Base-by-base conservation (phyloP, 2,113 vertebrate genomes). In the Amphilophus citrinellus region DNA sequence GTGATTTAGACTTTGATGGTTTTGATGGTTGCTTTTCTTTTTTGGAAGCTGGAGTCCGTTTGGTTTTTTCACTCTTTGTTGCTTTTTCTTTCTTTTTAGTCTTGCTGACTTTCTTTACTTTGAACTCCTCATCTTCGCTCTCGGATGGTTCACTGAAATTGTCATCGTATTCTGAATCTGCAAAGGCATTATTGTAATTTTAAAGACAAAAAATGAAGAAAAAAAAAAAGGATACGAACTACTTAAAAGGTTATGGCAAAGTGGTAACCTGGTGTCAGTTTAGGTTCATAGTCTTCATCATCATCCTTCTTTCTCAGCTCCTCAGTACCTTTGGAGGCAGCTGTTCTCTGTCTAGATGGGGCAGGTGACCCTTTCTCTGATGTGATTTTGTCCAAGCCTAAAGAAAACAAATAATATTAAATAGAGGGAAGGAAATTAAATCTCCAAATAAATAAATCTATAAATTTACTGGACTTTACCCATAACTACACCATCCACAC, bases 41-140 rank as follows among this genome's bases (percentile, higher is more conserved):
- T 88, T 93, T 96, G 50, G 77, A 50, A 10, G 68, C 56, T 1
- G 76, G 44, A n/a, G 80, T 22, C 13, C 44, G 30, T 84, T 85
- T 89, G 20, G 10, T 61, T 75, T 87, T 89, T 15, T 68, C 65
- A 8, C 35, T 86, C 62, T 93, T 93, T 2, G 62, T 37, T 7
- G 13, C 50, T 56, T 84, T 91, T 66, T 90, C 90, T 61, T 93
- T 93, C 73, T 93, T 94, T 58, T 79, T 91, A 17, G 44, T 85
- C 79, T 91, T 94, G 44, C 60, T 89, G 75, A 57, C 22, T 78
- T 95, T 96, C 82, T 91, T 96, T 8, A 91, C 82, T 0, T 90
- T 93, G 88, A 96, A 97, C 62, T 95, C 92, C 2, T 97, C 96
- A 15, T 96, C 96, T n/a, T 95, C 91, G 2, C 94, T 96, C 61